Percentiles rank a stretch among this genome's conserved stretches.
Evolutionary conservation across 2,888 invertebrate genomes (phyloP).

Genomic region (Melitaea athalia): DNA sequence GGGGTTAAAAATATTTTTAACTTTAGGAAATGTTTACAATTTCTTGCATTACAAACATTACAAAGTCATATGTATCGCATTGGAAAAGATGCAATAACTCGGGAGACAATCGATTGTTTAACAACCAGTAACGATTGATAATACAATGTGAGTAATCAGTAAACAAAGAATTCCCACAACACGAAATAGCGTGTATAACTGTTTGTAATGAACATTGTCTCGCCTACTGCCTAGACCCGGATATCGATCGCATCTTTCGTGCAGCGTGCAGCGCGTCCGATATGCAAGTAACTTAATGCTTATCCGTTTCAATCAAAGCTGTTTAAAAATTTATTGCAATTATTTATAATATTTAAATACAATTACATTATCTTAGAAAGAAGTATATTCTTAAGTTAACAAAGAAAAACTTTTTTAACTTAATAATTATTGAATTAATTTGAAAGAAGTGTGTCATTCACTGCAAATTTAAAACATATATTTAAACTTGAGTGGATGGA

Average conservation of each 20-base stretch:
- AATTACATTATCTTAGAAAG: no score
- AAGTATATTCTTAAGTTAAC: no score
- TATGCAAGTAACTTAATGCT: no score
- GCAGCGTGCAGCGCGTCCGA: not conserved
- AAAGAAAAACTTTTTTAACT: no score
- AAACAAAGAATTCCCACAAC: not conserved
- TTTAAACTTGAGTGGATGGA: no score
- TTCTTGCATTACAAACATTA: not conserved
- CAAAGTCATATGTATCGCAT: not conserved
- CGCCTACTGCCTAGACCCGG: slow-evolving; percentile 1
- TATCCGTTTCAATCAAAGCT: not conserved
- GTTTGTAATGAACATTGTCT: not conserved
- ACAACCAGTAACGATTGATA: not conserved
- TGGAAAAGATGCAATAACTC: not conserved
- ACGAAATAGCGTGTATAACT: not conserved
- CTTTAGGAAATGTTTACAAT: not conserved
- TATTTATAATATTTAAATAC: no score
- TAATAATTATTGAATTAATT: no score
- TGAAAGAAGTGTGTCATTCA: no score
- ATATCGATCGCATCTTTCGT: not conserved
- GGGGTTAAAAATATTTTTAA: no score
- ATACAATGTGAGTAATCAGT: not conserved
- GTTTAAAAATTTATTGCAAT: no score
- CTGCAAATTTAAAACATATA: no score
- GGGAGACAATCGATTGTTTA: slow-evolving; percentile 9